Percentiles rank a stretch among this genome's conserved stretches.
Conservation (phyloP, 2,888 invertebrate species). For the Euplagia quadripunctaria region DNA sequence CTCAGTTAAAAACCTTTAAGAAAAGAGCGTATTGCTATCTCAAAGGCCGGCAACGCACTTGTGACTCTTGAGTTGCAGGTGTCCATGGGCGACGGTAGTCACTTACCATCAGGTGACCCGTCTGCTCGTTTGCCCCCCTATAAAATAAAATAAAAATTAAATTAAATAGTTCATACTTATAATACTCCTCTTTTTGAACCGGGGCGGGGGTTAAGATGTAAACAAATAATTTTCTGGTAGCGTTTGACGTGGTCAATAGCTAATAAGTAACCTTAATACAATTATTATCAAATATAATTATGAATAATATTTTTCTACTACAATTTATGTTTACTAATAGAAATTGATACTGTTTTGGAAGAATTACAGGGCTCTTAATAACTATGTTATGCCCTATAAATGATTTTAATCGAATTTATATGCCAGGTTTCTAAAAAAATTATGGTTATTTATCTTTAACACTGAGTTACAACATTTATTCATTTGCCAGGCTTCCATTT, state of each 20-base stretch:
- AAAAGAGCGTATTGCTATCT: no score
- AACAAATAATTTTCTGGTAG: not conserved
- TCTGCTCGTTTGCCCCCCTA: no score
- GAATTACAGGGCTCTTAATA: constrained; percentile 20
- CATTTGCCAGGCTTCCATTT: no score
- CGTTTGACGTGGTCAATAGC: not conserved
- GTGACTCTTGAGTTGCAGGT: no score
- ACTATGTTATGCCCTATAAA: constrained; percentile 24
- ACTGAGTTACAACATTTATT: not conserved
- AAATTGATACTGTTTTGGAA: constrained; percentile 26
- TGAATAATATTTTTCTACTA: constrained; percentile 44
- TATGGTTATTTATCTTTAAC: not conserved
- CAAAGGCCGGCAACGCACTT: no score
- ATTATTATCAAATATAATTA: constrained; percentile 75
- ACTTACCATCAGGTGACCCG: no score
- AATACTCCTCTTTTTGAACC: not conserved
- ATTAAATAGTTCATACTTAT: not conserved
- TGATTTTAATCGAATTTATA: constrained; percentile 1
- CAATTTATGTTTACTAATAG: constrained; percentile 41
- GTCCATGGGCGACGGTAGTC: no score
- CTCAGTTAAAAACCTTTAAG: not conserved
- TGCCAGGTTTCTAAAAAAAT: not conserved
- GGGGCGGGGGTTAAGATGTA: not conserved
- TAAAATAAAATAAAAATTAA: no score
- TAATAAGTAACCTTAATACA: constrained; percentile 66